Base-by-base conservation (phyloP, 2,888 invertebrate genomes). In the Metacarcinus magister region DNA sequence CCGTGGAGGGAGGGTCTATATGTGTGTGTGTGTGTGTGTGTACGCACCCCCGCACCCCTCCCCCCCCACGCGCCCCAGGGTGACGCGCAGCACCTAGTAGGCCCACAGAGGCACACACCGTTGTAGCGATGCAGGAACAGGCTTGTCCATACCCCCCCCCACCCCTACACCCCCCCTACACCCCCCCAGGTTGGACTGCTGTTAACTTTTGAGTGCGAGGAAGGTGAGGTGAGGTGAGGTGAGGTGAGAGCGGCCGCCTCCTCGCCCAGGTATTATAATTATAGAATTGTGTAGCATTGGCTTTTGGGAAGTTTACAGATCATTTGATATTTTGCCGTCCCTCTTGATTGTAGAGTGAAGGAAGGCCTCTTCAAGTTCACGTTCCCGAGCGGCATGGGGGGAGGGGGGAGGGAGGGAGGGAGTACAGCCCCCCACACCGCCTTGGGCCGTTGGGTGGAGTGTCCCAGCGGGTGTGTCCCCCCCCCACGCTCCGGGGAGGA, bases 321-420 rank as follows among this genome's bases (percentile, higher is more conserved):
- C 92, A 93, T 96, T 96, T 96, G 93, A 96, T 96, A 95, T 95
- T 96, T 96, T 96, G 96, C 96, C 96, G 96, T 96, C 96, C 96
- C 96, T 96, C 94, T 96, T 96, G 95, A 96, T 96, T 96, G 96
- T 96, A 93, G 96, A 44, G 87, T 93, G 94, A 94, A 96, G 82
- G 16, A 95, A 95, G 96, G 82, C 75, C 93, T 89, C 93, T 87
- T 28, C 32, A 28, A 54, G 46, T 93, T 89, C 93, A 93, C 16
- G 93, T 92, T 95, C 32, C 82, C 82, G 39, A 39, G 67, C 67
- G n/a, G 67, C 67, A 23, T 7, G 23, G 67, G 7, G 67, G 67
- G 23, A 67, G n/a, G 67, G 67, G 23, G n/a, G 39, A 39, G n/a
- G 67, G 4, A 23, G 19, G 23, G 67, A 23, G 67, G 67, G 23